phyloP scores from a whole-genome alignment of 2,797 vertebrate species.

The Leptoclinus maculatus region DNA sequence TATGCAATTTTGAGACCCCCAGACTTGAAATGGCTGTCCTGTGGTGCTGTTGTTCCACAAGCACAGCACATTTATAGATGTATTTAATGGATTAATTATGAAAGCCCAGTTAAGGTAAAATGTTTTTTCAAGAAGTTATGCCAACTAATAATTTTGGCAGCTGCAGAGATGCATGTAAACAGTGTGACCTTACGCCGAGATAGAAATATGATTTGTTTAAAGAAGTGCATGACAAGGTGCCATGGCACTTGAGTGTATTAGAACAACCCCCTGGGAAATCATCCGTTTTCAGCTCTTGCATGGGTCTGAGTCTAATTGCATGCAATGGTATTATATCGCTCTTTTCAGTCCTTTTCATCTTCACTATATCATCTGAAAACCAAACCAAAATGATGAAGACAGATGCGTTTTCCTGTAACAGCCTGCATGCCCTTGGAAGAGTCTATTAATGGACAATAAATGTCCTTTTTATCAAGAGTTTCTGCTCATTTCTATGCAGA shows the following conservation, averaged over 20 bases:
- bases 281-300: constrained; percentile 76
- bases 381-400: constrained; percentile 39
- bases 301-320: constrained; percentile 74
- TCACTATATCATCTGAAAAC: constrained; percentile 51
- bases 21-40: constrained; percentile 44
- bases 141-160: constrained; percentile 61
- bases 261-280: constrained; percentile 76
- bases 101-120: constrained; percentile 55
- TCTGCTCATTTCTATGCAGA: constrained; percentile 13
- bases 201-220: constrained; percentile 81
- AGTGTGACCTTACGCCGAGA: constrained; percentile 70
- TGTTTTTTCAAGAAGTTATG: constrained; percentile 49
- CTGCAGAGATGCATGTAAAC: constrained; percentile 62
- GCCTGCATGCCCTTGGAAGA: constrained; percentile 26
- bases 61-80: constrained; percentile 46
- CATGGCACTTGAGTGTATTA: constrained; percentile 79
- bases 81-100: constrained; percentile 45
- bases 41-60: constrained; percentile 28
- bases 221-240: constrained; percentile 78
- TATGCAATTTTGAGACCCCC: constrained; percentile 31
- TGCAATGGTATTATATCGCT: constrained; percentile 67
- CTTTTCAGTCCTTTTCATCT: constrained; percentile 54
- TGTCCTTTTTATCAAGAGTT: constrained; percentile 18
- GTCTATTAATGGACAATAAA: constrained; percentile 43
- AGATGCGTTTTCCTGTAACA: constrained; percentile 38